Base-by-base conservation (phyloP, 2,888 invertebrate genomes). In the Caenorhabditis sp. region DNA sequence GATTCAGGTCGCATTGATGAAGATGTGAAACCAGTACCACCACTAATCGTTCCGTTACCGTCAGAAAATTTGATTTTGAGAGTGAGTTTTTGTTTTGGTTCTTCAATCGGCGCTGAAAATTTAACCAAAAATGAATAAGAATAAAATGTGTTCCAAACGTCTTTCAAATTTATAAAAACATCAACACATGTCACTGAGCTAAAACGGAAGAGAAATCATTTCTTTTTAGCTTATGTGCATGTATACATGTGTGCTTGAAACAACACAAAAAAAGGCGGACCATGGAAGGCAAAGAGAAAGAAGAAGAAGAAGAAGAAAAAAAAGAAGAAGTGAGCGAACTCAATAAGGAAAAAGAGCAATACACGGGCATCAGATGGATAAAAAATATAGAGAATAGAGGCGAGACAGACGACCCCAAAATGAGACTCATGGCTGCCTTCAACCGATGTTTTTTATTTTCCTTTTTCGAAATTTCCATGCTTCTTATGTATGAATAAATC, bases 41-140 rank as follows among this genome's bases (percentile, higher is more conserved):
- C 21, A 1, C 8, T 19, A 21, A 23, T 23, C 1, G 62, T 31
- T 6, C 43, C 36, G 37, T 50, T 57, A 36, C 51, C 49, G 1
- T 57, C 10, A 5, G 54, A 58, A 24, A 73, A 68, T 19, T 73
- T 73, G 54, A 73, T 73, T 37, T 73, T 73, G 14, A 73, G 50
- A 10, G 65, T 65, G 12, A 68, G 62, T 21, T 62, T 68, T 12
- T 64, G 68, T 21, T 37, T 58, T 55, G 51, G 37, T 36, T 60
- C 36, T 21, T 58, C 17, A 12, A 10, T 10, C 14, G 31, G 6
- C 27, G n/a, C 27, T 26, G 27, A n/a, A 23, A 26, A 50, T 26
- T 60, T 19, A 24, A 53, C 8, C 5, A 53, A 21, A 6, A 12
- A n/a, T 50, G 5, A 50, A 4, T 31, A 31, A 31, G 10, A 31